phyloP scores from a whole-genome alignment of 2,888 invertebrate species.

The Melanotus villosus region DNA sequence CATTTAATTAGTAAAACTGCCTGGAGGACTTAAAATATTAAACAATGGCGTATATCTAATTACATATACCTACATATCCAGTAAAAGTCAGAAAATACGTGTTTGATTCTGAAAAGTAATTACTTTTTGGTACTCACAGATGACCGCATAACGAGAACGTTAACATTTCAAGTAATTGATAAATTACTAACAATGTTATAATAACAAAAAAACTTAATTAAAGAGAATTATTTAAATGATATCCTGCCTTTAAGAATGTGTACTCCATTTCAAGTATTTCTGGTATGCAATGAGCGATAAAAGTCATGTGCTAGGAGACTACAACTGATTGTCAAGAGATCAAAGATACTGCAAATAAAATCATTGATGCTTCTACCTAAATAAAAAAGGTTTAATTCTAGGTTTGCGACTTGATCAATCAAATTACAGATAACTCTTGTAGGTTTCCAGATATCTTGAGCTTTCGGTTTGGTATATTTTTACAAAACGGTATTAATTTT shows the following conservation, averaged over 20 bases:
- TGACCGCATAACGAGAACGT: not conserved
- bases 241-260: not conserved
- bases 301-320: too few species aligned
- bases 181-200: too few species aligned
- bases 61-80: not conserved
- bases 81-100: not conserved
- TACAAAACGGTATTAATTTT: too few species aligned
- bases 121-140: not conserved
- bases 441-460: too few species aligned
- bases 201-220: too few species aligned
- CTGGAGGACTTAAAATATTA: not conserved
- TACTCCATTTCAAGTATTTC: conserved; percentile 1
- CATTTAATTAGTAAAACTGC: conserved; percentile 1
- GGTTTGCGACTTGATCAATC: not conserved
- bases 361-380: too few species aligned
- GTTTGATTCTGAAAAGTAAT: not conserved
- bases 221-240: conserved; percentile 3
- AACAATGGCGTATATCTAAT: not conserved
- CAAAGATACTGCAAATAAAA: too few species aligned
- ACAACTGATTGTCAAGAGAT: too few species aligned
- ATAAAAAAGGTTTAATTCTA: not conserved
- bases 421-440: too few species aligned
- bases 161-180: not conserved
- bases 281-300: not conserved
- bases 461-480: too few species aligned